Base-by-base conservation (phyloP, 2,797 vertebrate genomes). In the Knipowitschia caucasica region DNA sequence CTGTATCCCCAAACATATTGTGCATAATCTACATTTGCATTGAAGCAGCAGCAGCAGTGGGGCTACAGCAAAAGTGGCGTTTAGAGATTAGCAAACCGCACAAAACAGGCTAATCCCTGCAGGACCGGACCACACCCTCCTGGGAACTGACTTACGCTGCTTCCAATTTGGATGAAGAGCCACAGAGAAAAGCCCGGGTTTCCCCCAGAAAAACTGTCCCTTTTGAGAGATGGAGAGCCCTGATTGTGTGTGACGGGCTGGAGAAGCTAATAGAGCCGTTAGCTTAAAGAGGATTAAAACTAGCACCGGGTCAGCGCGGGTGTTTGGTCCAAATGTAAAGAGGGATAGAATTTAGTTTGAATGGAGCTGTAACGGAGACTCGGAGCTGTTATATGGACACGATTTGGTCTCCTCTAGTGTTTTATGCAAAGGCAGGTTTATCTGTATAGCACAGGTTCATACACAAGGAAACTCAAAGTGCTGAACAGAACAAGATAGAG, bases 231-330 rank as follows among this genome's bases (percentile, higher is more conserved):
- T 75, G 78, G 59, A 50, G 65, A 9, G 40, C 56, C 64, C 64
- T 73, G 69, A 81, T 72, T 77, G 60, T 88, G 77, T 75, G 79
- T 82, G 84, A 84, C 75, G 72, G 72, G 75, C 69, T 82, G 68
- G 75, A 86, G 79, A 83, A 81, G 83, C 85, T 88, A 88, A 86
- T 89, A 80, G 86, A 85, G 82, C 73, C 61, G 50, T 73, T 74
- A 73, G 76, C 77, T 89, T n/a, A n/a, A 88, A 90, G 84, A 90
- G 84, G 89, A 90, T 90, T 91, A 84, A 77, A 82, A 90, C 86
- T 78, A 78, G 81, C 72, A 78, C 73, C 84, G 81, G 82, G 73
- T 83, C 69, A 69, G 77, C 77, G 75, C 61, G 72, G 80, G 76
- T 73, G 59, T 68, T 47, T 58, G 72, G 71, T n/a, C n/a, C n/a